phyloP scores from a whole-genome alignment of 2,797 vertebrate species.

The Eospalax fontanierii region DNA sequence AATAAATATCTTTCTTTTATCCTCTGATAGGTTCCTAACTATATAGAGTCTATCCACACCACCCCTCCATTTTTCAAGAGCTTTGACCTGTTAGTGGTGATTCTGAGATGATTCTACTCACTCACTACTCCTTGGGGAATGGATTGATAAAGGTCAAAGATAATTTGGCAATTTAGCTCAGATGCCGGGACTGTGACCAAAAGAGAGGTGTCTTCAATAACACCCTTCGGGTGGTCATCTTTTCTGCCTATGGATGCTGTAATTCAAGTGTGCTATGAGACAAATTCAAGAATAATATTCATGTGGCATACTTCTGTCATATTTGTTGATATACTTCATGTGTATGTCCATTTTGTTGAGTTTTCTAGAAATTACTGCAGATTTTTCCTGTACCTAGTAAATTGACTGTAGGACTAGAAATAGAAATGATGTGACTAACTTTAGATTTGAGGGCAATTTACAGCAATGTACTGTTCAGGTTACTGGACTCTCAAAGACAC shows the following conservation, averaged over 20 bases:
- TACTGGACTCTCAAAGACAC: not conserved
- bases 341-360: not conserved
- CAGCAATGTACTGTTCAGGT: not conserved
- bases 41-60: not conserved
- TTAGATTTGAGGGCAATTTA: not conserved
- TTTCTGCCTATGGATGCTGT: not conserved
- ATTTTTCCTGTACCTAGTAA: slow-evolving; percentile 9
- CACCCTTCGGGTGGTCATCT: not conserved
- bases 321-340: not conserved
- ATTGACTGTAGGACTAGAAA: slow-evolving; percentile 11
- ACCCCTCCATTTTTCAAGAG: slow-evolving; percentile 35
- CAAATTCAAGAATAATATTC: not conserved
- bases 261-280: not conserved
- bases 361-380: slow-evolving; percentile 15
- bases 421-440: not conserved
- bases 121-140: not conserved
- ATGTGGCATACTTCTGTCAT: not conserved
- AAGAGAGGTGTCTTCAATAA: not conserved
- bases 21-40: not conserved
- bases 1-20: slow-evolving; percentile 27
- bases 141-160: not conserved
- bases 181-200: not conserved
- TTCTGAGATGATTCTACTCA: not conserved
- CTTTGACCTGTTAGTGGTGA: slow-evolving; percentile 18
- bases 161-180: not conserved